A percentile compares a stretch with the other conserved stretches of the same genome.
Conservation (phyloP, 2,113 vertebrate species). For the rabbit (Oryctolagus cuniculus) region mOryCun1.1 NC_091453.1:50877001-50877500, state of each 20-base stretch:
- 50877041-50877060: constrained; percentile 43
- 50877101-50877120: constrained; percentile 49
- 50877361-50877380: constrained; percentile 12
- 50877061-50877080: constrained; percentile 17
- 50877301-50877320: not conserved
- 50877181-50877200: constrained; percentile 41
- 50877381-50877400: not conserved
- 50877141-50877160: constrained; percentile 53
- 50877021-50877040: not conserved
- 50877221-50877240: not conserved
- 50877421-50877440: not conserved
- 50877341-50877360: constrained; percentile 41
- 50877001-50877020: constrained; percentile 44
- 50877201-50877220: not conserved
- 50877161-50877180: not conserved
- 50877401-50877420: constrained; percentile 27
- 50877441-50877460: too few species aligned
- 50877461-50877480: too few species aligned
- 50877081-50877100: constrained; percentile 26
- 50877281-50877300: constrained; percentile 8
- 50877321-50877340: not conserved
- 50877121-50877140: constrained; percentile 49
- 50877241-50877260: constrained; percentile 61
- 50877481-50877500: too few species aligned
- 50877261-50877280: constrained; percentile 52